Conservation (phyloP, 2,797 vertebrate genomes). For the Onychomys leucogaster region DNA sequence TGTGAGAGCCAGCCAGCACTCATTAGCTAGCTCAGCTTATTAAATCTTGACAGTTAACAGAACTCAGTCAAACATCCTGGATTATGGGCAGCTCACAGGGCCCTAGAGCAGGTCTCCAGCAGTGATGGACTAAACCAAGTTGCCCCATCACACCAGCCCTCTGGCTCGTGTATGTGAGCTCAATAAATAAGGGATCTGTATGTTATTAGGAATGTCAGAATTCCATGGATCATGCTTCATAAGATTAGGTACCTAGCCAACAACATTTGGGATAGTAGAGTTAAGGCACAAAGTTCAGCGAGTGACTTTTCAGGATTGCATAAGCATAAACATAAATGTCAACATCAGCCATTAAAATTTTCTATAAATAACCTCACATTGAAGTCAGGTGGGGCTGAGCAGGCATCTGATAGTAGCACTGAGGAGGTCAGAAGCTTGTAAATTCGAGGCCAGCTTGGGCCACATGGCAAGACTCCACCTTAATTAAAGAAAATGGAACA, state of each 20-base stretch:
- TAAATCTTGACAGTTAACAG: slow-evolving; percentile 88
- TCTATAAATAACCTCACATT: slow-evolving; percentile 26
- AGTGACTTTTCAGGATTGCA: background rate
- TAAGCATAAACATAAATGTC: background rate
- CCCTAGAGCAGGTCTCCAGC: slow-evolving; percentile 74
- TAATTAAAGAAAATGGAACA: background rate
- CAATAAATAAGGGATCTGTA: background rate
- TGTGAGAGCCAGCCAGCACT: slow-evolving; percentile 88
- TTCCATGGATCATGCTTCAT: slow-evolving; percentile 13
- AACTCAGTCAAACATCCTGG: slow-evolving; percentile 88
- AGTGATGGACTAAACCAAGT: slow-evolving; percentile 82
- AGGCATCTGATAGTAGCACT: background rate
- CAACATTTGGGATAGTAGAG: background rate
- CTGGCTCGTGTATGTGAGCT: slow-evolving; percentile 68
- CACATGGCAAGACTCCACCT: no score
- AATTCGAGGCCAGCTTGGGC: background rate
- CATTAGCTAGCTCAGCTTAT: slow-evolving; percentile 91
- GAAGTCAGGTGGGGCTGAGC: background rate
- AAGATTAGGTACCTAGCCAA: background rate
- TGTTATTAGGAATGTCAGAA: background rate
- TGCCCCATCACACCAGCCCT: slow-evolving; percentile 70
- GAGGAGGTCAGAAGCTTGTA: background rate
- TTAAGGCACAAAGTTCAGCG: slow-evolving; percentile 2
- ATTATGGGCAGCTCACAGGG: slow-evolving; percentile 81
- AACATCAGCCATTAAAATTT: slow-evolving; percentile 19